A percentile compares a stretch with the other conserved stretches of the same genome.
Evolutionary conservation across 2,888 invertebrate species (phyloP).

Genomic region (Lasioglossum marginatum): DNA sequence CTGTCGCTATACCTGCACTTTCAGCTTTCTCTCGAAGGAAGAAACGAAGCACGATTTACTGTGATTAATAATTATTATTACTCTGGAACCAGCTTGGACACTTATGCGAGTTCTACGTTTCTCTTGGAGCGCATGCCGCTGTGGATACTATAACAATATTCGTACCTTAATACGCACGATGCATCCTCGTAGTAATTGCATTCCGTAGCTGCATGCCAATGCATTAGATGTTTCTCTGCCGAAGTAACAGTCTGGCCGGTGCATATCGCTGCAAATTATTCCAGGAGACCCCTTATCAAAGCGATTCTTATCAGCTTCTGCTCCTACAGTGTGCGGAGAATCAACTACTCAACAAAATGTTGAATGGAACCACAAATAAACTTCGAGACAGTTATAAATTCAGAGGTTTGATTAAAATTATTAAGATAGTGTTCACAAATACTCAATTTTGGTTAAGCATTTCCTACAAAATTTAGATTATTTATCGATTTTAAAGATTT

Average conservation of each 20-base stretch:
- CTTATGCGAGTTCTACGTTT: conserved; percentile 32
- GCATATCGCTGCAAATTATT: conserved; percentile 9
- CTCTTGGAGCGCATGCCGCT: conserved; percentile 27
- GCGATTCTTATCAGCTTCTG: neutral
- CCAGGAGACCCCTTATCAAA: conserved; percentile 37
- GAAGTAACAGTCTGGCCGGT: conserved; percentile 25
- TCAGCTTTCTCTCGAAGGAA: conserved; percentile 20
- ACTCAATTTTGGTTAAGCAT: neutral
- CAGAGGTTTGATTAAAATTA: neutral
- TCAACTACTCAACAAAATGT: neutral
- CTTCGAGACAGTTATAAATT: neutral
- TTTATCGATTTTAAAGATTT: neutral
- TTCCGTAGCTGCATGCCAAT: conserved; percentile 56
- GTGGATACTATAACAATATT: conserved; percentile 44
- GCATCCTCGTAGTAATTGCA: conserved; percentile 55
- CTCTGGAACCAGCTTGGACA: conserved; percentile 34
- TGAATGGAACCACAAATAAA: neutral
- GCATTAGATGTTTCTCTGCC: conserved; percentile 39
- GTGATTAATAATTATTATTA: conserved; percentile 19
- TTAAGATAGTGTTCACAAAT: neutral
- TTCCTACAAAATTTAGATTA: neutral
- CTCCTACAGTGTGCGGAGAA: neutral
- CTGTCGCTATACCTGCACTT: conserved; percentile 50
- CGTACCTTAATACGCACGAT: conserved; percentile 30
- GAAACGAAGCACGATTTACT: conserved; percentile 19